Base-by-base conservation (phyloP, 2,797 vertebrate genomes). In the Lacerta viridis region DNA sequence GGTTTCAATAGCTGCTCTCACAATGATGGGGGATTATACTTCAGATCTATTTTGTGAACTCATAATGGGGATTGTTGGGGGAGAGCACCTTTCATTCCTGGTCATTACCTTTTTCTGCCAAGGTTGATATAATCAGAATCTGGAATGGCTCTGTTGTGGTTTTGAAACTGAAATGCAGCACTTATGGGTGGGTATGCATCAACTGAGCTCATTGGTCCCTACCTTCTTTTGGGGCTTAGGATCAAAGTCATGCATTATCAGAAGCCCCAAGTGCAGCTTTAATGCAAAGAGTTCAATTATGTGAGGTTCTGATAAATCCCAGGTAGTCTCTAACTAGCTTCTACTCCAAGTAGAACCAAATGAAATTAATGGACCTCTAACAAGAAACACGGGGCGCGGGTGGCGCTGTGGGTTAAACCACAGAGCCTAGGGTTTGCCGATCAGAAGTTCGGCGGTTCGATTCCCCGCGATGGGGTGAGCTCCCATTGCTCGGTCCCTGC, bases 31-130 rank as follows among this genome's bases (percentile, higher is more conserved):
- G 85, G 66, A 29, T 80, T 36, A 23, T 33, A 15, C 27, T 82
- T 90, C 43, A 88, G 81, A 82, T 90, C 69, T 80, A 79, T 90
- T 91, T 88, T 94, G 76, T 66, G 91, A 84, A 89, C 46, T 91
- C 87, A 82, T 23, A 79, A 88, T 15, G 74, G 74, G 71, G 79
- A 13, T 46, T 17, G 33, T 87, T 69, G 86, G 77, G 41, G 82
- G 13, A 1, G n/a, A 91, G 72, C 81, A 91, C 89, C 27, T 33
- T 93, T 74, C 91, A 92, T 84, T 85, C 84, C 72, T 75, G 13
- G 41, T 86, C 90, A 25, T 55, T 7, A 41, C 69, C 15, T 85
- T 80, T 64, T 59, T 2, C 76, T 20, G 29, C 7, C 10, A 4
- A 15, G 25, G 33, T 29, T 25, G 69, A 27, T 41, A 25, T 41